Percentiles rank a stretch among this genome's conserved stretches.
phyloP scores from a whole-genome alignment of 2,797 vertebrate genomes.

The Argentina silus region DNA sequence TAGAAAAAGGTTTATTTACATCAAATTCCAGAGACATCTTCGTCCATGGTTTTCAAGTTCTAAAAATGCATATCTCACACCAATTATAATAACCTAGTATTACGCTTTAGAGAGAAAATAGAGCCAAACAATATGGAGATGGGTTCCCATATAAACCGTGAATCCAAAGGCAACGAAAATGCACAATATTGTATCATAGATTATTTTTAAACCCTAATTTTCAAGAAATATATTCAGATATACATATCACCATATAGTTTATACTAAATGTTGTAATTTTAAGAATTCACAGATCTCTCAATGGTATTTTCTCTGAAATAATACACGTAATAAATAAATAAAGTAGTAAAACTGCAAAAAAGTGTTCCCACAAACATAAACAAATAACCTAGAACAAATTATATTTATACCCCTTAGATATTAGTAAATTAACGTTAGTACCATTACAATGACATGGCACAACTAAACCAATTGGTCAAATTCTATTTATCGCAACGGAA shows the following conservation, averaged over 20 bases:
- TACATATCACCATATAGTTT: not conserved
- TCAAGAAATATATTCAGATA: not conserved
- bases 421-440: not conserved
- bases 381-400: not conserved
- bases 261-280: not conserved
- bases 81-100: not conserved
- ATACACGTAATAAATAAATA: not conserved
- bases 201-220: conserved; percentile 27
- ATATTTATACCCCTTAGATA: not conserved
- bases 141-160: not conserved
- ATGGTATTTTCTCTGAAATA: not conserved
- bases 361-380: not conserved
- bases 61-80: not conserved
- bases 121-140: not conserved
- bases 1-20: conserved; percentile 72
- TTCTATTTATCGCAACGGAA: conserved; percentile 32
- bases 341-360: not conserved
- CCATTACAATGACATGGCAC: not conserved
- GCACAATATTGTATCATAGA: conserved; percentile 54
- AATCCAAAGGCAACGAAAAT: not conserved
- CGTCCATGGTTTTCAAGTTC: not conserved
- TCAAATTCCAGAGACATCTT: conserved; percentile 52
- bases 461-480: not conserved
- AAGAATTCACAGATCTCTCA: not conserved
- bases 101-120: not conserved